A percentile compares a stretch with the other conserved stretches of the same genome.
Conservation (phyloP, 2,113 vertebrate genomes). For the Trematocara nigrifrons region DNA sequence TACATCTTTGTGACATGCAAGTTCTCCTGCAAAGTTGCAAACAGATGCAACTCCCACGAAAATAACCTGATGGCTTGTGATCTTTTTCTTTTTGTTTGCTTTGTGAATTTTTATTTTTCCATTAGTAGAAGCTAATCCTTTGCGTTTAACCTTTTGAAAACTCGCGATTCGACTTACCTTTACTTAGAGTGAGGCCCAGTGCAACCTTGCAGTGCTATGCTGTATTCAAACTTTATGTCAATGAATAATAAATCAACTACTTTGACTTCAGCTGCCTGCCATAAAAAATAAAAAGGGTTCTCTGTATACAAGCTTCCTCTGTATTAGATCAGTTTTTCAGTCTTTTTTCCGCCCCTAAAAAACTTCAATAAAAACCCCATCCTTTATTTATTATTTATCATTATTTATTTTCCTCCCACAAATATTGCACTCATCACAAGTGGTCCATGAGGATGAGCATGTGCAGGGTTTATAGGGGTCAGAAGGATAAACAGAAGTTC, state of each 20-base stretch:
- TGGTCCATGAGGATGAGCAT: neutral
- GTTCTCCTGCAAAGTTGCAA: neutral
- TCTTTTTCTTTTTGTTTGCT: neutral
- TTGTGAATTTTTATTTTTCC: neutral
- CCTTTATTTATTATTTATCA: neutral
- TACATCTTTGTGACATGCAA: neutral
- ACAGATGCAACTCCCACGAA: neutral
- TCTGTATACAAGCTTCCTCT: neutral
- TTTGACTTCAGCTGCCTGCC: conserved; percentile 46
- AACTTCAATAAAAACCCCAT: neutral
- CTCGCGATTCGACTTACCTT: neutral
- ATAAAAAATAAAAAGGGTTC: neutral
- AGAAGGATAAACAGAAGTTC: neutral
- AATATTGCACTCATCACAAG: neutral
- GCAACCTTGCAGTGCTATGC: neutral
- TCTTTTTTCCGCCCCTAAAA: neutral
- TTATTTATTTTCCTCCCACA: neutral
- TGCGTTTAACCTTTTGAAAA: neutral
- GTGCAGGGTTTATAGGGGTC: neutral
- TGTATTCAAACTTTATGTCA: conserved; percentile 44
- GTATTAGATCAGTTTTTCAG: neutral
- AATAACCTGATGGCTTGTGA: neutral
- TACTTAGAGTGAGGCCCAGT: neutral
- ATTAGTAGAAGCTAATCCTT: neutral
- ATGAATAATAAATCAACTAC: conserved; percentile 48